Base-by-base conservation (phyloP, 1,140 invertebrate genomes). In the Bombus fervidus region DNA sequence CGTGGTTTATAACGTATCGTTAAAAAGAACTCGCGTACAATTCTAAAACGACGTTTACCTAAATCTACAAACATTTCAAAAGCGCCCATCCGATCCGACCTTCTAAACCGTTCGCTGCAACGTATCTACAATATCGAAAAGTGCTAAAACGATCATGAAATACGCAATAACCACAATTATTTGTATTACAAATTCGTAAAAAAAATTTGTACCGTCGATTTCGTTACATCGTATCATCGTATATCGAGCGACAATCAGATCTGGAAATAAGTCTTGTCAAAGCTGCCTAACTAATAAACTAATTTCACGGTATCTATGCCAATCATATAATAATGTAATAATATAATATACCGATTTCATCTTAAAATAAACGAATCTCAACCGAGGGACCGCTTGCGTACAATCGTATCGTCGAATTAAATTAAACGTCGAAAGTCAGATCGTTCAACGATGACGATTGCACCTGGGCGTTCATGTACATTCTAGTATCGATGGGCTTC, bases 401-500 rank as follows among this genome's bases (percentile, higher is more conserved):
- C 10, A 18, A 59, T 37, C n/a, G n/a, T 28, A 57, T 28, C 10
- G 0, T 6, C 5, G 3, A 62, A n/a, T 62, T n/a, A 62, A 39
- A 18, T 77, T 41, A 57, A 28, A 77, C 2, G 0, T 25, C 3
- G 28, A 0, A 1, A 25, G 13, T 1, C 1, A 41, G 10, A 0
- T 47, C 31, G 22, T 10, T 4, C 28, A 15, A 10, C 10, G 34
- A 72, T 18, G 22, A 5, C 15, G 22, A 47, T 6, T 4, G 37
- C 10, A 71, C 31, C 18, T 79, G 68, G 53, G 25, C 15, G 41
- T 62, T 86, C 9, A 28, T 9, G 72, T 72, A 39, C 5, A 86
- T 37, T 28, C 66, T 84, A 3, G 41, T 80, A 57, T 88, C 87
- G 12, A 84, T 78, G 0, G 91, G 86, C 10, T 89, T 5, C 0